These are phyloP conservation scores for Bradypodion pumilum DNA, from an alignment of 2,797 vertebrate species.

Conservation along the genomic window DNA sequence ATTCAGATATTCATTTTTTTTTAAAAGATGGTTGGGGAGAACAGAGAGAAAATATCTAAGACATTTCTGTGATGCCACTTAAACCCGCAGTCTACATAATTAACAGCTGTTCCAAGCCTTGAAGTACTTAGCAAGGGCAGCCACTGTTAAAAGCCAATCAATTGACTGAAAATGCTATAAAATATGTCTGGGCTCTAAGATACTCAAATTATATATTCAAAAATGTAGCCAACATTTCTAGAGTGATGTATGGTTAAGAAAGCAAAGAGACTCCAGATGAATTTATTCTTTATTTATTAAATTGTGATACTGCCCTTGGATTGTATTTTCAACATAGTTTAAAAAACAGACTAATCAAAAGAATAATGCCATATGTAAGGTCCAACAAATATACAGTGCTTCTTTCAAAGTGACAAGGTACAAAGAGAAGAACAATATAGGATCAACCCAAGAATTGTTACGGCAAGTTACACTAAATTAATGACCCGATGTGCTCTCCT, in stretches of 20 bases:
- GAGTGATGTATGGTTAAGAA: neutral
- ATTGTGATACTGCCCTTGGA: neutral
- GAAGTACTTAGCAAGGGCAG: neutral
- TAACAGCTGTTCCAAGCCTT: conserved; percentile 4
- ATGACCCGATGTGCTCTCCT: neutral
- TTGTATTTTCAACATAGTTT: neutral
- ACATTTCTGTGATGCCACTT: conserved; percentile 30
- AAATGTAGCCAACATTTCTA: accelerated
- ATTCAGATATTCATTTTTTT: conserved; percentile 9
- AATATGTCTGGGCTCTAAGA: neutral
- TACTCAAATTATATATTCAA: neutral
- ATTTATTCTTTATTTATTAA: neutral
- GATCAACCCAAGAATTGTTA: conserved; percentile 18
- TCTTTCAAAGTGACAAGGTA: neutral
- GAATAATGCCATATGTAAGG: neutral
- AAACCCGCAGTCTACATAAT: conserved; percentile 37
- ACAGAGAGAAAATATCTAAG: neutral
- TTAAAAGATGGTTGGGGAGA: conserved; percentile 3
- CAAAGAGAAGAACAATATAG: conserved; percentile 27
- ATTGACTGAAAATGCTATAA: conserved; percentile 7
- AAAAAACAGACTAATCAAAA: neutral
- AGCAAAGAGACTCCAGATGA: neutral
- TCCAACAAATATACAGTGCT: conserved; percentile 29
- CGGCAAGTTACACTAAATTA: neutral
- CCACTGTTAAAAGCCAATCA: conserved; percentile 23